Percentiles rank a stretch among this genome's conserved stretches.
Evolutionary conservation across 2,888 invertebrate genomes (phyloP).

Genomic region (Diaphora mendica): DNA sequence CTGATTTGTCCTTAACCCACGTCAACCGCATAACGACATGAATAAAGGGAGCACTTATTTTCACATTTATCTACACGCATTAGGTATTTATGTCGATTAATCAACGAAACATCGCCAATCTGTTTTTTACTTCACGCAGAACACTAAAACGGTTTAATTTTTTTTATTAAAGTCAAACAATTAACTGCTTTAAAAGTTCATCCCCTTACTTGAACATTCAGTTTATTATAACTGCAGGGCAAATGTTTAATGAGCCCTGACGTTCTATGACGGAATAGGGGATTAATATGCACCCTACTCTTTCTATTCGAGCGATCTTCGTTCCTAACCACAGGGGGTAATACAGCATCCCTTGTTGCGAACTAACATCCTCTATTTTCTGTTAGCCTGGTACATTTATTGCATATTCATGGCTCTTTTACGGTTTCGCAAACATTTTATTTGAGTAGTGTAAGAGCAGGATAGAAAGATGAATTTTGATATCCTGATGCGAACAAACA

Average conservation of each 20-base stretch:
- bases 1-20: conserved; percentile 48
- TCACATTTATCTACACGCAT: conserved; percentile 33
- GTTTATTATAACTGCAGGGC: conserved; percentile 41
- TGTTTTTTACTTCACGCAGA: background rate
- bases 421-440: conserved; percentile 71
- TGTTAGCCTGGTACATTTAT: conserved; percentile 82
- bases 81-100: background rate
- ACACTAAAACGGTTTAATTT: background rate
- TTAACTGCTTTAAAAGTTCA: conserved; percentile 20
- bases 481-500: background rate
- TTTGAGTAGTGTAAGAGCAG: conserved; percentile 20
- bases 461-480: conserved; percentile 20
- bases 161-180: background rate
- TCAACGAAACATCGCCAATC: conserved; percentile 9
- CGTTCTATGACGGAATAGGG: conserved; percentile 45
- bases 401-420: conserved; percentile 79
- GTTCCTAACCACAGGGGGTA: conserved; percentile 74
- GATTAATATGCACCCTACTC: conserved; percentile 62
- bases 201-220: conserved; percentile 13
- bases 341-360: conserved; percentile 79
- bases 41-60: conserved; percentile 59
- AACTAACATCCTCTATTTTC: conserved; percentile 68
- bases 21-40: conserved; percentile 44
- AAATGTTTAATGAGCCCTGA: conserved; percentile 50
- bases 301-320: conserved; percentile 56